Evolutionary conservation across 2,888 invertebrate species (phyloP), one percentile per base, ranked within the genome.

Genomic region (Scrobipalpa atriplicella): DNA sequence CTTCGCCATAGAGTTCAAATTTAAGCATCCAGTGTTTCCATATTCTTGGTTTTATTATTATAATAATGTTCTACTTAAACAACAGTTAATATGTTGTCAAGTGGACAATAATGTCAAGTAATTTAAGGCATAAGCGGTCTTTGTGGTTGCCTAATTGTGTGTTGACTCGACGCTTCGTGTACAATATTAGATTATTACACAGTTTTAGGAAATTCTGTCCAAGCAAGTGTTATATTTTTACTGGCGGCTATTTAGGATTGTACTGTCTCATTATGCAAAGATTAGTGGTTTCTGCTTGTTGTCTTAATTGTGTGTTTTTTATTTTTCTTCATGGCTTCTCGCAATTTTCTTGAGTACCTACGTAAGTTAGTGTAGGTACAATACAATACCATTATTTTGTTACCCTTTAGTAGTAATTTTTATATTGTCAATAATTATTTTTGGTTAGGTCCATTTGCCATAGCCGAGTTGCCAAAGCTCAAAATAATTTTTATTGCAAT

Each of bases 111-210:
- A 78, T 75, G 73, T 71, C 56, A 61, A 64, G 72, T 73, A 74
- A 78, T 78, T 75, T 75, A 74, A 66, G 62, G 70, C 73, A 70
- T 69, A 72, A 75, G 75, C 71, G 73, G 68, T 29, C 67, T 61
- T 70, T 70, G 68, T 69, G 68, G 67, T 68, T 54, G 16, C 51
- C 67, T 75, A 68, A 70, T 70, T 68, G 68, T 68, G 58, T 58
- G 58, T 58, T 58, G 58, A 58, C 36, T 38, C 58, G 36, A 36
- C 58, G 58, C 11, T 3, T 58, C 38, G 16, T 38, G 16, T 36
- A 38, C 38, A 18, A 38, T 16, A 29, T 29, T 21, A 9, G 8
- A 19, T 19, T 7, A 58, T 38, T 58, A 8, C 38, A 58, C 10
- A 16, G 16, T 29, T 36, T n/a, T 58, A 36, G n/a, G 58, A 38